phyloP scores from a whole-genome alignment of 2,888 invertebrate genomes.

The Clanis bilineata region DNA sequence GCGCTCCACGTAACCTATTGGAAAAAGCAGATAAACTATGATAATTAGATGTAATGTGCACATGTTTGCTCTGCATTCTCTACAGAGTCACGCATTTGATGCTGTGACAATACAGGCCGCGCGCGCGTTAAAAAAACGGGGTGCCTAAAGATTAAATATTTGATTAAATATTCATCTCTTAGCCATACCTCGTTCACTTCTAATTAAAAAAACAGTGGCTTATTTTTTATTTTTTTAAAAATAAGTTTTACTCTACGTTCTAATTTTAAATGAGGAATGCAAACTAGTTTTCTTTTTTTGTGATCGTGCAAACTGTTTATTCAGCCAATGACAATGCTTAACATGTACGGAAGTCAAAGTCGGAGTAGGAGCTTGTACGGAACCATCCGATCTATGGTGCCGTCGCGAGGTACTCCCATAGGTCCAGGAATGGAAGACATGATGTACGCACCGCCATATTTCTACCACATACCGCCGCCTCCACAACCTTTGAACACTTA shows the following conservation, averaged over 20 bases:
- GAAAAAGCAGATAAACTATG: constrained; percentile 79
- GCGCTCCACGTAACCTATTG: constrained; percentile 74
- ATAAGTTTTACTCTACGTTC: constrained; percentile 54
- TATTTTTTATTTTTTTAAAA: constrained; percentile 68
- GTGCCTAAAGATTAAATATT: constrained; percentile 70
- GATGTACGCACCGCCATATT: constrained; percentile 65
- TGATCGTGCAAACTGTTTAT: constrained; percentile 34
- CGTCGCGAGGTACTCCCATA: constrained; percentile 57
- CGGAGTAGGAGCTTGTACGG: constrained; percentile 66
- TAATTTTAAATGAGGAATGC: constrained; percentile 25
- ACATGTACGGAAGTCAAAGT: constrained; percentile 62
- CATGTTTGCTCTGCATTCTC: constrained; percentile 56
- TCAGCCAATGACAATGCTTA: constrained; percentile 54
- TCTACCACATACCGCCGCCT: constrained; percentile 72
- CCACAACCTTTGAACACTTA: constrained; percentile 70
- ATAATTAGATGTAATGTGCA: constrained; percentile 72
- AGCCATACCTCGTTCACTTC: constrained; percentile 45
- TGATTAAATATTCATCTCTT: constrained; percentile 62
- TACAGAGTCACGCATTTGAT: constrained; percentile 52
- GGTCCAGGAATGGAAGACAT: constrained; percentile 59
- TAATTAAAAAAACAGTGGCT: constrained; percentile 50
- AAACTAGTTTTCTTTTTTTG: constrained; percentile 38
- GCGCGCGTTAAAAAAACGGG: constrained; percentile 49
- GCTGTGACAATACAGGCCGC: constrained; percentile 45
- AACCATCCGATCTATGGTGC: constrained; percentile 69